Evolutionary conservation across 2,797 vertebrate genomes (phyloP).

Genomic region (Gymnothorax reevesii): DNA sequence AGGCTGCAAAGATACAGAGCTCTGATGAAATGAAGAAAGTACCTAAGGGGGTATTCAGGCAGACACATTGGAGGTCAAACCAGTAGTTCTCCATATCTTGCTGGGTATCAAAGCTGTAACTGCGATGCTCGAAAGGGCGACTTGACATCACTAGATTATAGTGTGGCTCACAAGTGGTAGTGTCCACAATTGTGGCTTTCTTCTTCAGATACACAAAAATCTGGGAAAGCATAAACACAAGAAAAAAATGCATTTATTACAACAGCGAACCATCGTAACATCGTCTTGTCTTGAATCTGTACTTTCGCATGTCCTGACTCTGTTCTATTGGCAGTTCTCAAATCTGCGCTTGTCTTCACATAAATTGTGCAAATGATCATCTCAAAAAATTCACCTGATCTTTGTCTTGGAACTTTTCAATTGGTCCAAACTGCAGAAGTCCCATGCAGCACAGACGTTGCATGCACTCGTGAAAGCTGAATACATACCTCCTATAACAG

Average conservation of each 20-base stretch:
- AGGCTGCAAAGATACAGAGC: not conserved
- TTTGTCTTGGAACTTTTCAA: slow-evolving; percentile 92
- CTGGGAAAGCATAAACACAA: slow-evolving; percentile 57
- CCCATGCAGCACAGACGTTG: slow-evolving; percentile 91
- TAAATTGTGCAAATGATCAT: not conserved
- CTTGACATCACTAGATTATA: slow-evolving; percentile 86
- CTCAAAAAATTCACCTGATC: slow-evolving; percentile 79
- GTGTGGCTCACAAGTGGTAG: slow-evolving; percentile 88
- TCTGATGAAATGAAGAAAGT: slow-evolving; percentile 35
- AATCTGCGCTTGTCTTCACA: not conserved
- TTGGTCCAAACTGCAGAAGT: slow-evolving; percentile 88
- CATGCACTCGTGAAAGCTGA: slow-evolving; percentile 83
- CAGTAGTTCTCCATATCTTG: slow-evolving; percentile 91
- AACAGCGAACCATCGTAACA: not conserved
- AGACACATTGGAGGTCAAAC: slow-evolving; percentile 97
- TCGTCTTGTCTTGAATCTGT: too few species aligned
- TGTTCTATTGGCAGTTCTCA: not conserved
- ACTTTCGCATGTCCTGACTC: not conserved
- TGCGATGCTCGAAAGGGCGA: slow-evolving; percentile 82
- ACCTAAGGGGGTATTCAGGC: slow-evolving; percentile 95
- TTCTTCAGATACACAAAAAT: slow-evolving; percentile 85
- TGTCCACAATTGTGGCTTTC: slow-evolving; percentile 84
- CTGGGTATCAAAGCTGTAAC: slow-evolving; percentile 73
- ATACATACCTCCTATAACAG: slow-evolving; percentile 84
- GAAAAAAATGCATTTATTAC: not conserved